Evolutionary conservation across 1,140 invertebrate species (phyloP), one percentile per base, ranked within the genome.

Genomic region (Hycleus cichorii): DNA sequence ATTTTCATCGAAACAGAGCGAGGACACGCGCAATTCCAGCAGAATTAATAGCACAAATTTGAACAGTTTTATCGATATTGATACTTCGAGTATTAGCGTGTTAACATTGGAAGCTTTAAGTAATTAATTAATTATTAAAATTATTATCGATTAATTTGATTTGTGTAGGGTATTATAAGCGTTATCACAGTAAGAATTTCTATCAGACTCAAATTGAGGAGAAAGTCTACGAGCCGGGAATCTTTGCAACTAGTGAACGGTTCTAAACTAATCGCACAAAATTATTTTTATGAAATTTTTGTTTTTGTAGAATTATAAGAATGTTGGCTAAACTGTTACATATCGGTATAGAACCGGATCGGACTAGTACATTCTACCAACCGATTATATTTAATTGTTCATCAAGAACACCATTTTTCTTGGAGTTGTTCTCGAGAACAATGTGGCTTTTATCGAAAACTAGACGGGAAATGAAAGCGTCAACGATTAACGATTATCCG

Each of bases 391-490:
- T 70, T 53, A 65, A 61, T 46, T 64, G 57, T 25, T 60, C 59
- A 8, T 51, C 63, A 8, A 66, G 62, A 54, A 53, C 49, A 7
- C 61, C 67, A 12, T 71, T 72, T 55, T 66, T 72, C 50, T 60
- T 64, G 6, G 71, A 72, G 57, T 47, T 72, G 25, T 72, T 72
- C 58, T 71, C 68, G 3, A 57, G 69, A 47, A 64, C 67, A 0
- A 70, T 72, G 67, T 70, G 68, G 69, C 47, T 71, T 6, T 55
- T 72, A 38, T 71, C 71, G 6, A 66, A 66, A 57, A 72, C 71
- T 2, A 62, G 69, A 53, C 58, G 63, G 26, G 71, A 72, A 57
- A 72, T 72, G 71, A 69, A 69, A 49, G 71, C 63, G 6, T 67
- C 57, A 4, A 65, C 63, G 24, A 54, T 58, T 1, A 58, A 58